These are phyloP conservation scores for Podarcis lilfordi DNA, from an alignment of 2,797 vertebrate species.

Conservation along the genomic window DNA sequence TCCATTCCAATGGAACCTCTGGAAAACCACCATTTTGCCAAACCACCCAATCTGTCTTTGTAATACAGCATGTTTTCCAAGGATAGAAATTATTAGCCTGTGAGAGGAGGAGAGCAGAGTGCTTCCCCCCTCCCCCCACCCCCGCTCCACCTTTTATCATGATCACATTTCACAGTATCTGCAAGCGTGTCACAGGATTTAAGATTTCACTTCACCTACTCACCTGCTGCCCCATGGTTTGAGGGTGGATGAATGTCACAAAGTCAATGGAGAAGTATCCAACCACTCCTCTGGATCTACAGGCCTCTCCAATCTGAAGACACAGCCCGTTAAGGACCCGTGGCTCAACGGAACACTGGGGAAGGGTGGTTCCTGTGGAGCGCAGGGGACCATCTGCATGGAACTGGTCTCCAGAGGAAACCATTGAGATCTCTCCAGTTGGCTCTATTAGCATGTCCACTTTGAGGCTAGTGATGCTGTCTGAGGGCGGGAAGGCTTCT, in stretches of 20 bases:
- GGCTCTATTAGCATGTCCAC: conserved; percentile 91
- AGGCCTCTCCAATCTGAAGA: conserved; percentile 81
- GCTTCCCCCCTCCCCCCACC: no score
- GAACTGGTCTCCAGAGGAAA: conserved; percentile 89
- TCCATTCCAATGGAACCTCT: not conserved
- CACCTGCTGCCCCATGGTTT: conserved; percentile 86
- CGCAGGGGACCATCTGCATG: conserved; percentile 80
- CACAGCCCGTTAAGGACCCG: conserved; percentile 80
- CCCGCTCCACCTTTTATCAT: not conserved
- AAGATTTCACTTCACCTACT: conserved; percentile 51
- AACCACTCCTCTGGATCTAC: conserved; percentile 77
- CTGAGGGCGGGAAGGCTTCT: conserved; percentile 85
- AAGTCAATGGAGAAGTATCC: conserved; percentile 89
- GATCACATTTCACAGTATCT: not conserved
- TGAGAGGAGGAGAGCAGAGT: not conserved
- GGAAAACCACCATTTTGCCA: not conserved
- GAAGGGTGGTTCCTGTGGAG: conserved; percentile 81
- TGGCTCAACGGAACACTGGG: conserved; percentile 85
- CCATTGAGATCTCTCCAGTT: conserved; percentile 79
- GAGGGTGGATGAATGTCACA: conserved; percentile 83
- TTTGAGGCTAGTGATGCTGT: conserved; percentile 83
- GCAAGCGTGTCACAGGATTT: accelerated
- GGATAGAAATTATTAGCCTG: not conserved
- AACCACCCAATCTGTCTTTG: not conserved
- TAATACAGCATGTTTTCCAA: not conserved